Evolutionary conservation across 2,113 vertebrate genomes (phyloP), one percentile per base, ranked within the genome.

Genomic region (Cichladusa arquata): DNA sequence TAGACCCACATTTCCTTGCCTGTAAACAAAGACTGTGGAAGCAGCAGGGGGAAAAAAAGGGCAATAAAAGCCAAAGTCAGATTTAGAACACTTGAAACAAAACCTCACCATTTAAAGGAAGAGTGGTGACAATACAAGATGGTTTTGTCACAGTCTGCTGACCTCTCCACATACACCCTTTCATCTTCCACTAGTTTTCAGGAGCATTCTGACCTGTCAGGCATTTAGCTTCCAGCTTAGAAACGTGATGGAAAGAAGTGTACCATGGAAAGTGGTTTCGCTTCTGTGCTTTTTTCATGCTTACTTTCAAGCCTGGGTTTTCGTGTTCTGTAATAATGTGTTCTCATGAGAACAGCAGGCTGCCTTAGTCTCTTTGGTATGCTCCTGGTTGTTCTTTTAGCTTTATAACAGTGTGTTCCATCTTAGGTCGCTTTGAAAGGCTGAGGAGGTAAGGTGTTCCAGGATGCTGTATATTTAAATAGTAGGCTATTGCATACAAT

Each of bases 351-450:
- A 73, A 29, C 15, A 70, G 29, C 36, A 60, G 53, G 64, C 60
- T 53, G 40, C 29, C 31, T 80, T 48, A 66, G 31, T 64, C 38
- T 67, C 42, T 44, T 13, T 7, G 4, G 14, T 42, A 4, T 33
- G 45, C 24, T 84, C 15, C 53, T 45, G 19, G 3, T 29, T 62
- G 38, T 66, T 83, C 48, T 90, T 93, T 72, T 40, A 45, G 33
- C 34, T 54, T 9, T 18, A 9, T 45, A 74, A 65, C 7, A 62
- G 11, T 0, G 0, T 56, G 26, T 33, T 84, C 29, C 40, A 26
- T 51, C 70, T 79, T 66, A 33, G 0, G 0, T 24, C 40, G 29
- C 23, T 69, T 64, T 4, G 11, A 40, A 77, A 56, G 22, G 13
- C n/a, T n/a, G 19, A 22, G n/a, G 14, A 67, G 29, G 25, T 36